These are phyloP conservation scores for Ceratina japonica DNA, from an alignment of 1,140 invertebrate species.

Conservation along the genomic window DNA sequence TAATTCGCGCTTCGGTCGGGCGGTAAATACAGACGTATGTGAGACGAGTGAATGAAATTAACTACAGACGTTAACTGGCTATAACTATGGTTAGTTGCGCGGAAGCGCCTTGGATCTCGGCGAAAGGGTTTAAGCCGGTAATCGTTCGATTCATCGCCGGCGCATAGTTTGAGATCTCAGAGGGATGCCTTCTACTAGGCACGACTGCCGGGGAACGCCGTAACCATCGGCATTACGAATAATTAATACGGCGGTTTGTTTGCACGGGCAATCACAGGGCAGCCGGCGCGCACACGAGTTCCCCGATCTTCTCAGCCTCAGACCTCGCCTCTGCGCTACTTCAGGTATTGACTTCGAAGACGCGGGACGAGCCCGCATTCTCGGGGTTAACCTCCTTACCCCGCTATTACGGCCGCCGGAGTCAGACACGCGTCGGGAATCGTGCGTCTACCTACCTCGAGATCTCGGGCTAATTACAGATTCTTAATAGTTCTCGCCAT, in stretches of 20 bases:
- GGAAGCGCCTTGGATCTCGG: too few species aligned
- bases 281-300: slow-evolving; percentile 32
- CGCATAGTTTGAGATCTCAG: slow-evolving; percentile 6
- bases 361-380: slow-evolving; percentile 44
- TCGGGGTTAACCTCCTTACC: slow-evolving; percentile 53
- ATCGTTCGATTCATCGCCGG: slow-evolving; percentile 3
- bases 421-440: slow-evolving; percentile 49
- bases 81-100: too few species aligned
- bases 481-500: slow-evolving; percentile 44
- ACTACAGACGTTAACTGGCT: too few species aligned
- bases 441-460: slow-evolving; percentile 35
- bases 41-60: too few species aligned
- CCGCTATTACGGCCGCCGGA: slow-evolving; percentile 38
- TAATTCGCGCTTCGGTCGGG: too few species aligned
- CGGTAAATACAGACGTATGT: too few species aligned
- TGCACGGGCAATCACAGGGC: slow-evolving; percentile 60
- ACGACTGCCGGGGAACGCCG: slow-evolving; percentile 9
- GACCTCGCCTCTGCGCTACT: slow-evolving; percentile 16
- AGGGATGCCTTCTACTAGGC: slow-evolving; percentile 11
- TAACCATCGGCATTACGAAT: slow-evolving; percentile 56
- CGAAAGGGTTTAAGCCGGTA: not conserved
- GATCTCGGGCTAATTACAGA: slow-evolving; percentile 52
- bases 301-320: slow-evolving; percentile 11
- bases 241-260: slow-evolving; percentile 63
- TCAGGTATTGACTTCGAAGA: slow-evolving; percentile 55